A percentile compares a stretch with the other conserved stretches of the same genome.
phyloP scores from a whole-genome alignment of 2,888 invertebrate genomes.

The Andrena dorsata region DNA sequence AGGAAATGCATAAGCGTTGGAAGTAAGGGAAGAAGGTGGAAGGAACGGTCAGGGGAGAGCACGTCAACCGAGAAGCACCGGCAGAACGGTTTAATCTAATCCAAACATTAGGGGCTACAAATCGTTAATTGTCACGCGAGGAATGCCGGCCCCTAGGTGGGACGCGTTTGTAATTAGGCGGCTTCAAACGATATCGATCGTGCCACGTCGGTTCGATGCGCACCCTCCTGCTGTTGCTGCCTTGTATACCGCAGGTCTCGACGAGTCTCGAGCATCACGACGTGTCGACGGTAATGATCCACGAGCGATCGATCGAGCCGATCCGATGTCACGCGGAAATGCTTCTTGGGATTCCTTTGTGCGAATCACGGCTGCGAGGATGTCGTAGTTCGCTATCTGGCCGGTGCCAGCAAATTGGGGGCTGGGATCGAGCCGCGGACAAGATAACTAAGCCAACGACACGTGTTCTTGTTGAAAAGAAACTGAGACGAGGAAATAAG shows the following conservation, averaged over 20 bases:
- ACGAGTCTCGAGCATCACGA: constrained; percentile 63
- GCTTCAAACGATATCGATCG: constrained; percentile 72
- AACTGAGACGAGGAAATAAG: not conserved
- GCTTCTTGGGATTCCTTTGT: constrained; percentile 66
- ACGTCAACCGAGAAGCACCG: constrained; percentile 41
- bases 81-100: constrained; percentile 71
- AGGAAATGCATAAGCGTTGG: not conserved
- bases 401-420: constrained; percentile 49
- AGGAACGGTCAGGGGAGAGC: constrained; percentile 15
- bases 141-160: constrained; percentile 69
- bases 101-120: constrained; percentile 80
- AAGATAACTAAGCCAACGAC: constrained; percentile 46
- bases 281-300: constrained; percentile 71
- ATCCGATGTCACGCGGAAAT: constrained; percentile 65
- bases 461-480: not conserved
- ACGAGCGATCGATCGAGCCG: constrained; percentile 66
- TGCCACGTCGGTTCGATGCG: constrained; percentile 62
- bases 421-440: constrained; percentile 13
- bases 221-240: constrained; percentile 40
- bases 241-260: constrained; percentile 51
- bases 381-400: constrained; percentile 37
- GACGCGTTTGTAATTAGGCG: constrained; percentile 76
- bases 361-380: constrained; percentile 52
- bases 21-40: not conserved
- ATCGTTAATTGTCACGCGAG: constrained; percentile 83